Evolutionary conservation across 2,797 vertebrate genomes (phyloP).

Genomic region (Carapus acus): DNA sequence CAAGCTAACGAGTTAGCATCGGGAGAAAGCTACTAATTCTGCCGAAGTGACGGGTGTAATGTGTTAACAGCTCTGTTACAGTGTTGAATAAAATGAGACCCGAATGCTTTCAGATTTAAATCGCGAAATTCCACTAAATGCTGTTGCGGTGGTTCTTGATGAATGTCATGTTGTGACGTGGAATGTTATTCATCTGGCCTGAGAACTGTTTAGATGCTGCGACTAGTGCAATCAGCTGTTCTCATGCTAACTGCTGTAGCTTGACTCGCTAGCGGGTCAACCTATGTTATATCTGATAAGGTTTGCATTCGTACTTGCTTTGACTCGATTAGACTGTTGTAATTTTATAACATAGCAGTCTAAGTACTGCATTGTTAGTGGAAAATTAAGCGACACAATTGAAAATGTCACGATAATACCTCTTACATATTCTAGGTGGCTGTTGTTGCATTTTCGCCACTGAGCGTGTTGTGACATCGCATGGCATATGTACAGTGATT

Average conservation of each 20-base stretch:
- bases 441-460: too few relatives aligned
- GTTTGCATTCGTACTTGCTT: not conserved
- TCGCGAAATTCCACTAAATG: not conserved
- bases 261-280: too few relatives aligned
- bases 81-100: not conserved
- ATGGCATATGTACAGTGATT: too few relatives aligned
- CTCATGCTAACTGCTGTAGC: too few relatives aligned
- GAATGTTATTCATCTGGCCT: not conserved
- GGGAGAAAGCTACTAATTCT: conserved; percentile 13
- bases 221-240: not conserved
- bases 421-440: too few relatives aligned
- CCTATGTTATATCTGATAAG: not conserved
- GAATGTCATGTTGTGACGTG: not conserved
- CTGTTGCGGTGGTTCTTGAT: not conserved
- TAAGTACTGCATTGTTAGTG: too few relatives aligned
- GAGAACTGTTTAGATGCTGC: not conserved
- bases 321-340: not conserved
- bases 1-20: conserved; percentile 47
- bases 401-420: too few relatives aligned
- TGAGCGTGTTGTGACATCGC: too few relatives aligned
- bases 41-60: too few relatives aligned
- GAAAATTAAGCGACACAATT: too few relatives aligned
- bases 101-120: not conserved
- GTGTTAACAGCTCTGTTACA: too few relatives aligned
- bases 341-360: too few relatives aligned